These are phyloP conservation scores for Paralichthys olivaceus DNA, from an alignment of 2,113 vertebrate species.

Conservation along the genomic window DNA sequence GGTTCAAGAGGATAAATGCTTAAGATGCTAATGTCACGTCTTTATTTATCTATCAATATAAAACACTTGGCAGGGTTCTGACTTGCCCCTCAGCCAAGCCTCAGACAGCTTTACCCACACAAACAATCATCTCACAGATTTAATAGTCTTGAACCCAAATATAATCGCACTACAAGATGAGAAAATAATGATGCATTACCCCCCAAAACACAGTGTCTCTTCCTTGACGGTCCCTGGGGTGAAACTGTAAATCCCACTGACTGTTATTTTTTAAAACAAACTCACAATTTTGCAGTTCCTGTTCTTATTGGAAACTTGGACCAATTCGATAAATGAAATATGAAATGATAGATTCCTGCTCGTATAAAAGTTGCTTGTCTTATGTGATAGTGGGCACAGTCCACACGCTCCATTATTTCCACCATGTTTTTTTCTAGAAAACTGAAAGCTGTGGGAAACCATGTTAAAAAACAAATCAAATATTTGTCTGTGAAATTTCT, in stretches of 20 bases:
- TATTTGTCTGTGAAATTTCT: not conserved
- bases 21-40: conserved; percentile 25
- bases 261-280: too few relatives aligned
- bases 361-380: too few relatives aligned
- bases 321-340: not conserved
- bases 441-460: not conserved
- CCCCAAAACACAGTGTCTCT: not conserved
- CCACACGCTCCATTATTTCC: not conserved
- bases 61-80: conserved; percentile 7
- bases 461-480: not conserved
- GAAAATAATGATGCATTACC: conserved; percentile 3
- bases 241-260: not conserved
- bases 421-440: not conserved
- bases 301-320: not conserved
- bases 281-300: too few relatives aligned
- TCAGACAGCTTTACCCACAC: not conserved
- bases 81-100: conserved; percentile 1
- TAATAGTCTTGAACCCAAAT: conserved; percentile 6
- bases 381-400: too few relatives aligned
- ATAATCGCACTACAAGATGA: not conserved
- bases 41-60: conserved; percentile 40
- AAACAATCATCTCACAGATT: not conserved
- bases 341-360: too few relatives aligned
- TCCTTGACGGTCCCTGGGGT: not conserved
- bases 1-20: conserved; percentile 11